Percentiles rank a stretch among this genome's conserved stretches.
These are phyloP conservation scores for Holacanthella duospinosa DNA, from an alignment of 2,888 invertebrate genomes.

Conservation along the genomic window DNA sequence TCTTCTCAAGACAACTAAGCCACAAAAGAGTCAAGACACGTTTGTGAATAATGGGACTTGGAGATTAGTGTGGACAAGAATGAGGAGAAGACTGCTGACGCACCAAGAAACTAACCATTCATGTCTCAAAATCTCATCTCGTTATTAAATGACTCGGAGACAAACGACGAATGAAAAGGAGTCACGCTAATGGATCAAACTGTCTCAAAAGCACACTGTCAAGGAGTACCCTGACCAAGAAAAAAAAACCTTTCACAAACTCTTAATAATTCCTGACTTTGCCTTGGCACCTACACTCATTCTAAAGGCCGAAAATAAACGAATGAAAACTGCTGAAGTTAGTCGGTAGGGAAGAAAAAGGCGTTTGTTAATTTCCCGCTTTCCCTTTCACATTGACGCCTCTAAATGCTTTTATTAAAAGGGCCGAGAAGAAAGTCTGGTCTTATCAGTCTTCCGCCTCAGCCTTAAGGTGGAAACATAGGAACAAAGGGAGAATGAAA, in stretches of 20 bases:
- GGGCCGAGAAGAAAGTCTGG: neutral
- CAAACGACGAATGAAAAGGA: neutral
- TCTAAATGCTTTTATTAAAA: conserved; percentile 19
- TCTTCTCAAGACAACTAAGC: too few relatives aligned
- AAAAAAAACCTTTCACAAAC: too few relatives aligned
- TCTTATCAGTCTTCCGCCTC: neutral
- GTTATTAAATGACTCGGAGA: neutral
- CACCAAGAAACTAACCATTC: too few relatives aligned
- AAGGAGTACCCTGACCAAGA: too few relatives aligned
- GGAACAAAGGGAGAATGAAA: neutral
- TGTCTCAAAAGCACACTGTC: neutral
- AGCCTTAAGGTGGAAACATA: neutral
- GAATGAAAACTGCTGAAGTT: too few relatives aligned
- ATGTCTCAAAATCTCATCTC: too few relatives aligned
- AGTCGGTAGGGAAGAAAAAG: neutral
- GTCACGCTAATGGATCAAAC: neutral
- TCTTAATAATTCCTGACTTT: too few relatives aligned
- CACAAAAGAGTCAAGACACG: too few relatives aligned
- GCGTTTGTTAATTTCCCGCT: neutral
- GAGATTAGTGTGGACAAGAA: neutral
- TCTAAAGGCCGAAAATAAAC: too few relatives aligned
- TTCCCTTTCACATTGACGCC: conserved; percentile 14
- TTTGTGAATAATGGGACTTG: neutral
- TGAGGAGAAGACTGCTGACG: neutral
- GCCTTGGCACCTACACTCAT: too few relatives aligned